These are phyloP conservation scores for Ips typographus DNA, from an alignment of 1,140 invertebrate genomes.

Conservation along the genomic window DNA sequence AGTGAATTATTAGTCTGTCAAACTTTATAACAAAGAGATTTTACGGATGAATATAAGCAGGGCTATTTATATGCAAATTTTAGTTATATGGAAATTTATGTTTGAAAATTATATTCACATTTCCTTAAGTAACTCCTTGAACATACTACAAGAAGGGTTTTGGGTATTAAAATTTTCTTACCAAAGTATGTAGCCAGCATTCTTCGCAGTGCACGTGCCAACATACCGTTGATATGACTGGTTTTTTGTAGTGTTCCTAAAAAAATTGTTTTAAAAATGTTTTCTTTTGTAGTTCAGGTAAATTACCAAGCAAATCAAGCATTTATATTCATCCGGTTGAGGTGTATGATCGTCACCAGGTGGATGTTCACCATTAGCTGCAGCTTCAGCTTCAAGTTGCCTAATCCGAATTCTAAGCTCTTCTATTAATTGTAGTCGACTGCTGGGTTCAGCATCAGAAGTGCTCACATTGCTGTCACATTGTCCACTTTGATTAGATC, in stretches of 20 bases:
- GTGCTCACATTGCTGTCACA: conserved; percentile 55
- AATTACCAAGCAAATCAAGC: conserved; percentile 74
- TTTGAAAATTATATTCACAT: no score
- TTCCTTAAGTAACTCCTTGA: no score
- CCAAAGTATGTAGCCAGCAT: conserved; percentile 76
- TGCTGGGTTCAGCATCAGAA: conserved; percentile 55
- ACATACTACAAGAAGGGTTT: neutral
- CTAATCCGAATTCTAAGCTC: conserved; percentile 66
- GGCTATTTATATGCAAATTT: neutral
- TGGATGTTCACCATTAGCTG: conserved; percentile 47
- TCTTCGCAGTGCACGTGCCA: conserved; percentile 84
- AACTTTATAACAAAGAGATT: no score
- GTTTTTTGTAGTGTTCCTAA: conserved; percentile 64
- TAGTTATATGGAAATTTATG: neutral
- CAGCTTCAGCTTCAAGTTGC: conserved; percentile 61
- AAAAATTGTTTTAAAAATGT: conserved; percentile 30
- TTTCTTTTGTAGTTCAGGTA: neutral
- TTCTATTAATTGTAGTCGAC: conserved; percentile 62
- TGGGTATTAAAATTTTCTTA: conserved; percentile 37
- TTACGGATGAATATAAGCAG: no score
- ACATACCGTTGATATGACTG: conserved; percentile 76
- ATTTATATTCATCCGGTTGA: conserved; percentile 59
- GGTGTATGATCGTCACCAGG: conserved; percentile 36
- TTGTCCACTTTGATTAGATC: conserved; percentile 36
- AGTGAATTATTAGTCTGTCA: no score